Evolutionary conservation across 2,797 vertebrate species (phyloP), one percentile per base, ranked within the genome.

Genomic region (Cheirogaleus major): DNA sequence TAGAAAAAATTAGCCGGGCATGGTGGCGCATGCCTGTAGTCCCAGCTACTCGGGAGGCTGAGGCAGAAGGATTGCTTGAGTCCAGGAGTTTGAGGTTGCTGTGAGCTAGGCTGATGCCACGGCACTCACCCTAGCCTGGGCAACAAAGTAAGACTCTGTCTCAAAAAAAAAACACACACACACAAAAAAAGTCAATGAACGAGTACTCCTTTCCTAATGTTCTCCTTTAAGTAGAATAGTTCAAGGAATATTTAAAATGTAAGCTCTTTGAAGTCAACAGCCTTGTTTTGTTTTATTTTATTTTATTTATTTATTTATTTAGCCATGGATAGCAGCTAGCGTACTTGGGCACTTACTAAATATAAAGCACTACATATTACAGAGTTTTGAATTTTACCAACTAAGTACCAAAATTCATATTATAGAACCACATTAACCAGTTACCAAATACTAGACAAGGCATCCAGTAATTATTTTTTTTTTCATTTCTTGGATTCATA

Each of bases 191-290:
- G 30, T 30, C 55, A 80, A 70, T 27, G 27, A 55, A 89, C 83
- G 4, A 35, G 32, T 25, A 63, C n/a, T 89, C 78, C 35, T 79
- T 78, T 79, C 76, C 75, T 48, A 35, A 80, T 15, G 32, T 82
- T 85, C 73, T 90, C 45, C 57, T 89, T 25, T 38, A 70, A 55
- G 20, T 7, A 45, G 48, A 73, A 55, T n/a, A 75, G 52, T 72
- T 80, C 80, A 79, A 92, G 61, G 43, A 11, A 75, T 81, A 95
- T 35, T 87, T 75, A 91, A 67, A 93, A 91, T 32, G 3, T 65
- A 93, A 75, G 32, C 38, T 91, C 86, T 94, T 50, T 70, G 79
- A 89, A 89, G 75, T 78, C 48, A 95, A 79, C 22, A 80, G 83
- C 27, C 23, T 69, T 91, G 55, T 76, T 63, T 63, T 52, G 20